Base-by-base conservation (phyloP, 2,888 invertebrate species). In the Diarsia rubi region DNA sequence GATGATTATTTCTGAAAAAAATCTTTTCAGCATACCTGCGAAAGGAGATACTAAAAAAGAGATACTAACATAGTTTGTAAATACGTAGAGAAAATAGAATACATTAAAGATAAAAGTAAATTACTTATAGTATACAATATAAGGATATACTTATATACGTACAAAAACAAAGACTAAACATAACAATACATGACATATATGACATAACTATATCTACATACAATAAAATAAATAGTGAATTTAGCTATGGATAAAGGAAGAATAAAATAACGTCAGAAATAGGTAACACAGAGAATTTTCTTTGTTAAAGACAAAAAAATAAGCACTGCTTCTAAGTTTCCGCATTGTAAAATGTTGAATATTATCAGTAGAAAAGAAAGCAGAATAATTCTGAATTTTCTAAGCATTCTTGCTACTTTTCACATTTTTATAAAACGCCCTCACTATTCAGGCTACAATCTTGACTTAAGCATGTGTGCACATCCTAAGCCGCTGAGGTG, bases 401-500 rank as follows among this genome's bases (percentile, higher is more conserved):
- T 24, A 54, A 73, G 12, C 14, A 11, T 72, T 27, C n/a, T 3
- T 21, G 11, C 9, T 31, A 45, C 1, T 62, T 77, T 42, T 49
- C 54, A 65, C 64, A 31, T 45, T 67, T 82, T 81, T 78, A 73
- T 73, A 69, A 79, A 73, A 73, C 27, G 59, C 21, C 49, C 42
- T 54, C 69, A 47, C 54, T 73, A 67, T 69, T 75, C 63, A 68
- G 69, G 69, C 37, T 57, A 37, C n/a, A 69, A 75, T 84, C 76
- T 84, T 76, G 74, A 78, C 71, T 73, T 74, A 79, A 77, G 21
- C 65, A 67, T 80, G 83, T 79, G 79, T 79, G 79, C 80, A 78
- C 78, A 81, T 75, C 78, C 59, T 83, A 73, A 78, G 81, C 64
- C 81, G 75, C 79, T 72, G 76, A 82, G 75, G 72, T 78, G 75